Evolutionary conservation across 2,888 invertebrate genomes (phyloP), one percentile per base, ranked within the genome.

Genomic region (Drosophila glabriapex): DNA sequence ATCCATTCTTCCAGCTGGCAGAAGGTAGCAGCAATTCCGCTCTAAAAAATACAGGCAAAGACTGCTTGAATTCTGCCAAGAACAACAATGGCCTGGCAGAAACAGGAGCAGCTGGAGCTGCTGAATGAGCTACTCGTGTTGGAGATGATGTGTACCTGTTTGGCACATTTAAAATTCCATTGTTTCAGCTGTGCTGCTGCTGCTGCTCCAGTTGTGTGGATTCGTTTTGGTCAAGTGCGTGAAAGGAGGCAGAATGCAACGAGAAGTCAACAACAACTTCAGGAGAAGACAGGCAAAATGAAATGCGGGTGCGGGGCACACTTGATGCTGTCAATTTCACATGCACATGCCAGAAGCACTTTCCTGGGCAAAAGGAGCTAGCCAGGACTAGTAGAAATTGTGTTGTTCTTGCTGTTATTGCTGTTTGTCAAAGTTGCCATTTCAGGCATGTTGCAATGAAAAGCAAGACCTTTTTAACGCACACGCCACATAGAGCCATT

Each of bases 381-480:
- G 43, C 12, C 25, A 31, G 31, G 46, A 39, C 28, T 25, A 49
- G 41, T 54, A 49, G 66, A 63, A 78, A 71, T 73, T 71, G 73
- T 70, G 60, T 69, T 50, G 55, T 55, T 77, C 55, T 39, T 62
- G 67, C 55, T 76, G 66, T 71, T 80, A 68, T 79, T 80, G 84
- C 77, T 90, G 88, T 90, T 89, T 89, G 86, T 86, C 88, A 86
- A 89, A 89, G 88, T 88, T 90, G 85, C 85, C 89, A 91, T 86
- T 85, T 89, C 83, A 88, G 81, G 79, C 86, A 82, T 86, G 85
- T 77, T 77, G 86, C 86, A 90, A 88, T 88, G 90, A 88, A 90
- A 88, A 88, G 76, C 79, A 88, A 88, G 88, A 88, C 90, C 79
- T 85, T 87, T 88, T 76, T 80, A 80, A 75, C 77, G 72, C 65